These are phyloP conservation scores for Eupithecia dodoneata DNA, from an alignment of 2,888 invertebrate species.

Conservation along the genomic window DNA sequence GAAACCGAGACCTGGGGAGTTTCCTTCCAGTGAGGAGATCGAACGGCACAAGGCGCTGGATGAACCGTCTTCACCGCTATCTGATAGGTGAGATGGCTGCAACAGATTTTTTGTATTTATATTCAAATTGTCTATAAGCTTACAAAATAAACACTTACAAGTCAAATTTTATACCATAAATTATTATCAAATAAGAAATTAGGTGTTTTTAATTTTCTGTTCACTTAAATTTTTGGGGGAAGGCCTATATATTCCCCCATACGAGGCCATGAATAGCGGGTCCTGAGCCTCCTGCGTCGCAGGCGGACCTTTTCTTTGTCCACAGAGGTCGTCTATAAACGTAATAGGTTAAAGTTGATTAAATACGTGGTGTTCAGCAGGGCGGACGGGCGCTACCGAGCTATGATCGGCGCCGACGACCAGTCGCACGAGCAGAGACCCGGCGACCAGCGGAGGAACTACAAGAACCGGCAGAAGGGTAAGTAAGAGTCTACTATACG, in stretches of 20 bases:
- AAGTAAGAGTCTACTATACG: constrained; percentile 13
- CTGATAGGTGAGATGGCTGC: constrained; percentile 69
- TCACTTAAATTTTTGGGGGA: too few species aligned
- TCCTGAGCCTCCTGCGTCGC: too few species aligned
- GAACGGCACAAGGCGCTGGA: constrained; percentile 81
- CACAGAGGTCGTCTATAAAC: too few species aligned
- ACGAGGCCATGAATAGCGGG: too few species aligned
- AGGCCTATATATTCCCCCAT: too few species aligned
- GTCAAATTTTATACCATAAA: too few species aligned
- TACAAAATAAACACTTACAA: too few species aligned
- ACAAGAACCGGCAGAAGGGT: constrained; percentile 74
- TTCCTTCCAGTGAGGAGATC: constrained; percentile 92
- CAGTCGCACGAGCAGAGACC: constrained; percentile 87
- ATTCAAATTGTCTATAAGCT: too few species aligned
- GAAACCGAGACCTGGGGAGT: constrained; percentile 91
- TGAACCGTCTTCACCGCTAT: constrained; percentile 75
- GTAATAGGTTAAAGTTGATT: neutral
- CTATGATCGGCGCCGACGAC: constrained; percentile 84
- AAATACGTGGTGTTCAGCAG: constrained; percentile 54
- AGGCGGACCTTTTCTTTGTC: too few species aligned
- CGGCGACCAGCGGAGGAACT: constrained; percentile 74
- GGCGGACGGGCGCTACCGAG: constrained; percentile 77
- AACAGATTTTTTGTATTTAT: neutral
- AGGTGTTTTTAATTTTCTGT: too few species aligned
- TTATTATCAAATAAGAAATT: too few species aligned